Conservation (phyloP, 2,888 invertebrate species). For the Penaeus monodon region DNA sequence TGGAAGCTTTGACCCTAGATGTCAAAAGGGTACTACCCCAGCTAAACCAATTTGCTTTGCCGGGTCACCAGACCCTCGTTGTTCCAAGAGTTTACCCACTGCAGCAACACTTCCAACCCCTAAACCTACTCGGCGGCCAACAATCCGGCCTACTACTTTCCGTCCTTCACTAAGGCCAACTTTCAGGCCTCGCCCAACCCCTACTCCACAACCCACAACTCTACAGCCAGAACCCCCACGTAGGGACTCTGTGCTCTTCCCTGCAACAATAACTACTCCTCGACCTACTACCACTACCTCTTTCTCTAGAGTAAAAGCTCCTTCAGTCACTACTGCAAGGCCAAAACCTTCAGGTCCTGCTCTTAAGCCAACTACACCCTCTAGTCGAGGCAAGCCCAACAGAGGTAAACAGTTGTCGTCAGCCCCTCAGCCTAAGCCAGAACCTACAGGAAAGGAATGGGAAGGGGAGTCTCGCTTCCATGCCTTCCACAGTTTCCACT, state of each 20-base stretch:
- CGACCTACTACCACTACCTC: slow-evolving; percentile 27
- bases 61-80: slow-evolving; percentile 51
- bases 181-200: neutral
- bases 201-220: slow-evolving; percentile 8
- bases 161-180: neutral
- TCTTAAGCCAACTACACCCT: slow-evolving; percentile 27
- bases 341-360: slow-evolving; percentile 12
- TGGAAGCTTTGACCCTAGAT: neutral
- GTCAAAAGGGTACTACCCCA: neutral
- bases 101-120: slow-evolving; percentile 42
- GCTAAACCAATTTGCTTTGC: slow-evolving; percentile 34
- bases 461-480: slow-evolving; percentile 66
- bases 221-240: neutral
- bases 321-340: slow-evolving; percentile 11
- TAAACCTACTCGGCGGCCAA: slow-evolving; percentile 22
- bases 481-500: slow-evolving; percentile 67
- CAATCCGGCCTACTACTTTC: slow-evolving; percentile 6
- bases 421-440: slow-evolving; percentile 55
- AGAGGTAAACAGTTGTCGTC: slow-evolving; percentile 40
- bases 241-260: slow-evolving; percentile 35
- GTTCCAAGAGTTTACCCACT: neutral
- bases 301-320: slow-evolving; percentile 22
- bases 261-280: slow-evolving; percentile 26
- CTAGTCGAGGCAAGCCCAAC: slow-evolving; percentile 6
- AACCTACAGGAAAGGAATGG: slow-evolving; percentile 62